Percentiles rank a stretch among this genome's conserved stretches.
Conservation (phyloP, 2,113 vertebrate species). For the Rhineura floridana region DNA sequence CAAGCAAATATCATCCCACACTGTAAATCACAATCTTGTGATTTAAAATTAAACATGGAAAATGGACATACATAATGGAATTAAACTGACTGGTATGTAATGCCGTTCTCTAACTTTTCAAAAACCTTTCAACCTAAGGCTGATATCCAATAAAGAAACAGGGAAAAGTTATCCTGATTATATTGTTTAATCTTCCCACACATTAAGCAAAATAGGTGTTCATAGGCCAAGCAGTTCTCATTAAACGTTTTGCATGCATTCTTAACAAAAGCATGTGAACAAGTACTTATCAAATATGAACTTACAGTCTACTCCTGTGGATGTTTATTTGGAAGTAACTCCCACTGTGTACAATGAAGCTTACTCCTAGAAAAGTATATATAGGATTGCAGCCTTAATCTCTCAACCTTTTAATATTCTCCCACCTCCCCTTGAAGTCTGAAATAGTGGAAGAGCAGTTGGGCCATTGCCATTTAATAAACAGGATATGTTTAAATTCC, state of each 20-base stretch:
- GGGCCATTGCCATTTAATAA: neutral
- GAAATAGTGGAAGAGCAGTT: neutral
- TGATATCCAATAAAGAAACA: neutral
- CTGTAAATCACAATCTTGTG: neutral
- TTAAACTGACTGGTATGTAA: neutral
- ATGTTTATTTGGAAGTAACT: neutral
- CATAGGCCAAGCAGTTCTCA: neutral
- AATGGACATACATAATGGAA: too few species aligned
- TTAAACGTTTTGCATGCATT: neutral
- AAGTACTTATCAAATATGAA: neutral
- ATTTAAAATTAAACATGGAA: neutral
- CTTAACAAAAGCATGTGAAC: neutral
- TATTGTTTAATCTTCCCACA: neutral
- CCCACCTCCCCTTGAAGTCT: neutral
- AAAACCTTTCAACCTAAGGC: neutral
- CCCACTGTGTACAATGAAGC: neutral
- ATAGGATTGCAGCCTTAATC: neutral
- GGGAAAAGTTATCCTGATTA: neutral
- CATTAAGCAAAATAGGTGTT: neutral
- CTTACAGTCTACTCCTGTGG: neutral
- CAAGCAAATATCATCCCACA: too few species aligned
- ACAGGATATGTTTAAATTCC: neutral
- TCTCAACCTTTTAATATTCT: neutral
- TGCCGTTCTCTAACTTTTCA: neutral
- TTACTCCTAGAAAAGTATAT: neutral